phyloP scores from a whole-genome alignment of 2,113 vertebrate genomes.

The Potamarius usumacintae region DNA sequence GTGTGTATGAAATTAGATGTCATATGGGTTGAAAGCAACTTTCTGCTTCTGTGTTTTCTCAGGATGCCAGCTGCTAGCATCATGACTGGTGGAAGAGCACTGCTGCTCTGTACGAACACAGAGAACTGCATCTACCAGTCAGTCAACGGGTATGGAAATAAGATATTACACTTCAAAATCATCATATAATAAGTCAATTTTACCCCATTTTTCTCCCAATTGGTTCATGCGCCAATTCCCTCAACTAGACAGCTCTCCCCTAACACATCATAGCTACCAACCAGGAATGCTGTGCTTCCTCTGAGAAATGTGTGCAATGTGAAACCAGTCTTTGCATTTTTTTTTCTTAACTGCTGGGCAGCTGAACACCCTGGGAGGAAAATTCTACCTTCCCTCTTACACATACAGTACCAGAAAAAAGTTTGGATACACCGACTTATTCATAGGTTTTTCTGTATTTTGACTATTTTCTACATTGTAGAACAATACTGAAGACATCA shows the following conservation, averaged over 20 bases:
- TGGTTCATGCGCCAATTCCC: background rate
- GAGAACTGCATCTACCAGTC: slow-evolving; percentile 78
- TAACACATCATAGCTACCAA: background rate
- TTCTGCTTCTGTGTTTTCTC: slow-evolving; percentile 58
- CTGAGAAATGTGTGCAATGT: background rate
- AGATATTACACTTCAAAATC: background rate
- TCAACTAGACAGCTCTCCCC: background rate
- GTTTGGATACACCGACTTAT: too few relatives aligned
- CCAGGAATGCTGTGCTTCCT: background rate
- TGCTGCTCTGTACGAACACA: slow-evolving; percentile 80
- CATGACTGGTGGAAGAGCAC: slow-evolving; percentile 82
- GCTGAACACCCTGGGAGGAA: background rate
- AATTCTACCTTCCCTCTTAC: background rate
- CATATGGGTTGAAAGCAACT: slow-evolving; percentile 4
- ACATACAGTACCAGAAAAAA: too few relatives aligned
- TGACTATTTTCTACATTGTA: too few relatives aligned
- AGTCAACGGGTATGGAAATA: slow-evolving; percentile 75
- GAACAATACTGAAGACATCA: too few relatives aligned
- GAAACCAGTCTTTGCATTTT: background rate
- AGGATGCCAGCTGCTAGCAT: slow-evolving; percentile 84
- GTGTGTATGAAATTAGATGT: background rate
- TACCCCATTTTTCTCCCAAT: background rate
- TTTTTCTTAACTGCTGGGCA: background rate
- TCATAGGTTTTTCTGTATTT: too few relatives aligned
- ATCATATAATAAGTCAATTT: too few relatives aligned